Evolutionary conservation across 2,113 vertebrate species (phyloP).

Genomic region (Fregata magnificens): DNA sequence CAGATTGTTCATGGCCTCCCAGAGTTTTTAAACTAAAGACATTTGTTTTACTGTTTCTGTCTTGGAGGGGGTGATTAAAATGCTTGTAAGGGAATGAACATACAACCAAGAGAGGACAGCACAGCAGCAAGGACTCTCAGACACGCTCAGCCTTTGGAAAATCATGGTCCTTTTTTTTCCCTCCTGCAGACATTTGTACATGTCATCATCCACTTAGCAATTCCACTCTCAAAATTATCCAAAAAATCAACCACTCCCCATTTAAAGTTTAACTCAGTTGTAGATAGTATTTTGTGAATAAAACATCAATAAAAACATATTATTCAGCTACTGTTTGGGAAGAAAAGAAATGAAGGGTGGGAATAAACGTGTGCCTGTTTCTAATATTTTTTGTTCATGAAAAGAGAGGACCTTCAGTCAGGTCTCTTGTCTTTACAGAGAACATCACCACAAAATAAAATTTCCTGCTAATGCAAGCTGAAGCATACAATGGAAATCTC

Average conservation of each 20-base stretch:
- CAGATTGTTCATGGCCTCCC: background rate
- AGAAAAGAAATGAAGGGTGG: background rate
- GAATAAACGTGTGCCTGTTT: background rate
- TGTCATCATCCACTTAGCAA: background rate
- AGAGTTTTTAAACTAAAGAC: background rate
- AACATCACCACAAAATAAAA: background rate
- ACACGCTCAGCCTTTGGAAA: background rate
- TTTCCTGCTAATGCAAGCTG: background rate
- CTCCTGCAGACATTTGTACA: background rate
- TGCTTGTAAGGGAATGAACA: background rate
- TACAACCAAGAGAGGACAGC: background rate
- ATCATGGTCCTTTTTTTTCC: background rate
- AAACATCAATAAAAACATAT: background rate
- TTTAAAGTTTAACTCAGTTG: background rate
- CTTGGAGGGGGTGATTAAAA: background rate
- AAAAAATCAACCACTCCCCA: background rate
- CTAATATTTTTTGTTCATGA: background rate
- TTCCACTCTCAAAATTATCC: background rate
- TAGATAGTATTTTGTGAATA: background rate
- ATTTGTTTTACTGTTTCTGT: background rate
- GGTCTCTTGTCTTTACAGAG: background rate
- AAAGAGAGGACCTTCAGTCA: background rate
- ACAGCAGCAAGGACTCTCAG: background rate
- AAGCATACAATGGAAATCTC: background rate
- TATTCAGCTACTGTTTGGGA: background rate